Conservation (phyloP, 2,113 vertebrate genomes). For the Rhadina sibilatrix region DNA sequence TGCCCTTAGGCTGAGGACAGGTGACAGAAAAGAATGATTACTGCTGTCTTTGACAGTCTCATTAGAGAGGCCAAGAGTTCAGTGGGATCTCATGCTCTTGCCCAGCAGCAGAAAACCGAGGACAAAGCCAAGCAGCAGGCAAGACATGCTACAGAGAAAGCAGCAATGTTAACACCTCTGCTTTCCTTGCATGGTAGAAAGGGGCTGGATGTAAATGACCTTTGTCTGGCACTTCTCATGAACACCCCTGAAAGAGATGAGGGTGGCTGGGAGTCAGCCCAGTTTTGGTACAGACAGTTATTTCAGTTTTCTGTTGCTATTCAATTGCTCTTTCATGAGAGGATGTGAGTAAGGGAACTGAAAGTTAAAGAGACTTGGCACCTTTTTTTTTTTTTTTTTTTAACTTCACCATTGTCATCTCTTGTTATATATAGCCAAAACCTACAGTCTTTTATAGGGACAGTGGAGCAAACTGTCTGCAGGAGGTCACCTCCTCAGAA, state of each 20-base stretch:
- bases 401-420: neutral
- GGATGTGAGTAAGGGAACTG: neutral
- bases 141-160: neutral
- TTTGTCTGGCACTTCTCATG: neutral
- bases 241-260: neutral
- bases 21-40: neutral
- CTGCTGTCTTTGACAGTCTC: neutral
- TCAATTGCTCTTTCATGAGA: neutral
- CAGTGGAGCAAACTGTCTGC: neutral
- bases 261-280: neutral
- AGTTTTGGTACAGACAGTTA: neutral
- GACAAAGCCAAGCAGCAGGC: neutral
- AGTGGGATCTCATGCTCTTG: neutral
- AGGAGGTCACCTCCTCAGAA: neutral
- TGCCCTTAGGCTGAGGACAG: neutral
- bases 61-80: neutral
- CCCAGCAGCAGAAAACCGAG: neutral
- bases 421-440: neutral
- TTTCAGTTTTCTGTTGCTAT: neutral
- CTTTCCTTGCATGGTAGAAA: neutral
- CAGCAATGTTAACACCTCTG: neutral
- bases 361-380: neutral
- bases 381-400: neutral
- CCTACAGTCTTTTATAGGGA: neutral
- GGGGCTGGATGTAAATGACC: neutral